These are phyloP conservation scores for Odontomyia ornata DNA, from an alignment of 2,888 invertebrate species.

Conservation along the genomic window DNA sequence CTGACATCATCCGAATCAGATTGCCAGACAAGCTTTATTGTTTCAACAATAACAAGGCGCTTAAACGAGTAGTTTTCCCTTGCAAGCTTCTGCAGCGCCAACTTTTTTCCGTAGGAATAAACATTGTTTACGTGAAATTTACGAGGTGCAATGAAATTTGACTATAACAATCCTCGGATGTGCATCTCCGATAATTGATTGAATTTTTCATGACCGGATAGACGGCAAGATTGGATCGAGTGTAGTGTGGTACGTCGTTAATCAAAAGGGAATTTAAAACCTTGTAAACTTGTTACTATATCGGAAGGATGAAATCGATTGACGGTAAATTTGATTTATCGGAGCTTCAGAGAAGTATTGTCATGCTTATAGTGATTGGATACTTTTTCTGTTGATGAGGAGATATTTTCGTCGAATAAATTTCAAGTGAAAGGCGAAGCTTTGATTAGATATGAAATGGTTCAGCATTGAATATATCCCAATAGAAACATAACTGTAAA, in stretches of 20 bases:
- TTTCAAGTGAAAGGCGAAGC: too few species aligned
- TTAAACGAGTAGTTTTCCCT: slow-evolving; percentile 8
- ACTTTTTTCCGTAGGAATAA: background rate
- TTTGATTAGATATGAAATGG: too few species aligned
- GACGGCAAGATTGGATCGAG: background rate
- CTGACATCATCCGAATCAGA: background rate
- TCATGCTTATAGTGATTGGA: too few species aligned
- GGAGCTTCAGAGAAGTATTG: too few species aligned
- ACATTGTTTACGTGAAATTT: slow-evolving; percentile 12
- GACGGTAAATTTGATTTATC: too few species aligned
- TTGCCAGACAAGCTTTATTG: slow-evolving; percentile 15
- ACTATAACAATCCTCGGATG: background rate
- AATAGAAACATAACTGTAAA: too few species aligned
- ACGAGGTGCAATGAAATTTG: slow-evolving; percentile 12
- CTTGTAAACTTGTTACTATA: too few species aligned
- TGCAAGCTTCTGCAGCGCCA: background rate
- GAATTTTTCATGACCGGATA: background rate
- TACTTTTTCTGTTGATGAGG: too few species aligned
- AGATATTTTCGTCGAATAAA: too few species aligned
- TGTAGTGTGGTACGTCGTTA: background rate
- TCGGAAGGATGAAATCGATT: too few species aligned
- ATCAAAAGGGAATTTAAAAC: slow-evolving; percentile 14
- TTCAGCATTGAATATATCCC: too few species aligned
- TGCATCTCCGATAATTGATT: slow-evolving; percentile 12
- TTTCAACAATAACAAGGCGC: background rate